Percentiles rank a stretch among this genome's conserved stretches.
These are phyloP conservation scores for Xanthia icteritia DNA, from an alignment of 2,888 invertebrate genomes.

Conservation along the genomic window DNA sequence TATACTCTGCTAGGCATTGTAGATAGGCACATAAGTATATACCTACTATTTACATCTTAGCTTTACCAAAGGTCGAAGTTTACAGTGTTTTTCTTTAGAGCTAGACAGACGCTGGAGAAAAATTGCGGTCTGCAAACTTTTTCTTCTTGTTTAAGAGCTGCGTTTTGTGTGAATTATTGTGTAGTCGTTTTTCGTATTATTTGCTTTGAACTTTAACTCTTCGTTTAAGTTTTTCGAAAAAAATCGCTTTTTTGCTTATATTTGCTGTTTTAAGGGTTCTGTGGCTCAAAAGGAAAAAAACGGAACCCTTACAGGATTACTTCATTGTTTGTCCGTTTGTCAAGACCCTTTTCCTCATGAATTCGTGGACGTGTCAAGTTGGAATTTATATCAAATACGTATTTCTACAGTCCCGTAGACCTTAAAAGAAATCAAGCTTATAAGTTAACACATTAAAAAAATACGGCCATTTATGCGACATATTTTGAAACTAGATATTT, in stretches of 20 bases:
- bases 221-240: not conserved
- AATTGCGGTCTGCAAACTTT: slow-evolving; percentile 39
- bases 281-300: not conserved
- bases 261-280: not conserved
- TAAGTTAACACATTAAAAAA: too few species aligned
- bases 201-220: not conserved
- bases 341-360: not conserved
- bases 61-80: slow-evolving; percentile 18
- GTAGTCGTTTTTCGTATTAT: slow-evolving; percentile 19
- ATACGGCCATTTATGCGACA: too few species aligned
- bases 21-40: not conserved
- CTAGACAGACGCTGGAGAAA: slow-evolving; percentile 21
- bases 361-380: not conserved
- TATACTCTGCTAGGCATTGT: not conserved
- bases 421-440: too few species aligned
- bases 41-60: slow-evolving; percentile 1
- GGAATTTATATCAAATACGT: too few species aligned
- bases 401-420: too few species aligned
- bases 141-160: slow-evolving; percentile 18
- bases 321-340: not conserved
- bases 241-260: not conserved
- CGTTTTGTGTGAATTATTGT: slow-evolving; percentile 31
- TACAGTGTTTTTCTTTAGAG: slow-evolving; percentile 13
- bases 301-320: not conserved
- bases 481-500: too few species aligned